Evolutionary conservation across 2,113 vertebrate genomes (phyloP).

Genomic region (Halichoeres trimaculatus): DNA sequence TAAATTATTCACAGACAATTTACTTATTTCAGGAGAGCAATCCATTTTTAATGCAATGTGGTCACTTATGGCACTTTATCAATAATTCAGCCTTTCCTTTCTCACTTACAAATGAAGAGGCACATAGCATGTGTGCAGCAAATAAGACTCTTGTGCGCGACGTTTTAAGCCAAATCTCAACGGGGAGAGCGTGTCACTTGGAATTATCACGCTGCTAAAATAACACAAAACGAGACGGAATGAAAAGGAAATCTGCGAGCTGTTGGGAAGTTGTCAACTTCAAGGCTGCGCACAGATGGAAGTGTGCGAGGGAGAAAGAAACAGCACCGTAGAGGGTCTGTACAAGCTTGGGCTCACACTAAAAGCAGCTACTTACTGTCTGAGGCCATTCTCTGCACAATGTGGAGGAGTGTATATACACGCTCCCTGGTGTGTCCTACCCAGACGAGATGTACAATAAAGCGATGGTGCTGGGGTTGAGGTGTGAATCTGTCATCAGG

Average conservation of each 20-base stretch:
- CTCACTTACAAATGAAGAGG: conserved; percentile 65
- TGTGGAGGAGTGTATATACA: conserved; percentile 5
- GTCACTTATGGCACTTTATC: conserved; percentile 77
- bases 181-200: conserved; percentile 31
- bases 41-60: conserved; percentile 80
- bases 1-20: conserved; percentile 81
- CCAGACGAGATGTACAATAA: conserved; percentile 24
- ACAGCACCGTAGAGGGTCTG: background rate
- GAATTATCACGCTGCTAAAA: conserved; percentile 32
- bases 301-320: background rate
- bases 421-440: conserved; percentile 45
- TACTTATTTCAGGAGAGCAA: conserved; percentile 78
- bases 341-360: background rate
- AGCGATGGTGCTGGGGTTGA: conserved; percentile 45
- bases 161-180: conserved; percentile 37
- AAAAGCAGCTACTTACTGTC: conserved; percentile 43
- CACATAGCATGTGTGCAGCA: conserved; percentile 18
- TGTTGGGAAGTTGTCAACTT: conserved; percentile 26
- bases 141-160: conserved; percentile 37
- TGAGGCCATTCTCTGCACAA: conserved; percentile 13
- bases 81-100: conserved; percentile 72
- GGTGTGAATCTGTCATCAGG: conserved; percentile 58
- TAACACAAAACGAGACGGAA: conserved; percentile 17
- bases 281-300: conserved; percentile 34
- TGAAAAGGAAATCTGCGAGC: background rate